Evolutionary conservation across 2,113 vertebrate species (phyloP).

Genomic region (Strix uralensis): DNA sequence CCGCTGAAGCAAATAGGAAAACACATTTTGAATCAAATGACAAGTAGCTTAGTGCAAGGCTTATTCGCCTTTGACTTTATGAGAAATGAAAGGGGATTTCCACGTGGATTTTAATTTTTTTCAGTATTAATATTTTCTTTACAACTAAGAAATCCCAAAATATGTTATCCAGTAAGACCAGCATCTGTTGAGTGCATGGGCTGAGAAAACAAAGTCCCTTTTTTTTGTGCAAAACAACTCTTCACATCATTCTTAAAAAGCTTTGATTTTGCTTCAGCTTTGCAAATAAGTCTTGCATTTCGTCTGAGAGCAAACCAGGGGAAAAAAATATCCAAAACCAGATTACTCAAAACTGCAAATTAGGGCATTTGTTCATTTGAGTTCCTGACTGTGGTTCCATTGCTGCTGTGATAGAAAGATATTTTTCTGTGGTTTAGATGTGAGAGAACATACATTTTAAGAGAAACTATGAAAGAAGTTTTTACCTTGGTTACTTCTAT

Average conservation of each 20-base stretch:
- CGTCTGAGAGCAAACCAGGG: background rate
- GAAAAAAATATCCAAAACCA: background rate
- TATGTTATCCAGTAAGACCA: background rate
- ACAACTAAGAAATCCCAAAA: background rate
- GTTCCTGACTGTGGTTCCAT: background rate
- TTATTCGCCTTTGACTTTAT: background rate
- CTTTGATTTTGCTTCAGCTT: background rate
- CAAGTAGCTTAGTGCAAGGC: background rate
- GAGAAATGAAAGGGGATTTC: background rate
- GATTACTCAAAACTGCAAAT: background rate
- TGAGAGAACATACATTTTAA: background rate
- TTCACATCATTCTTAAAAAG: background rate
- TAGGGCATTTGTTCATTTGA: background rate
- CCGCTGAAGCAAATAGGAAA: background rate
- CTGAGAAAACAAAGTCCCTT: background rate
- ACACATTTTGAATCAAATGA: background rate
- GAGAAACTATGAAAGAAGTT: background rate
- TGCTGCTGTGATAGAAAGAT: background rate
- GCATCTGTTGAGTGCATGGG: rapidly evolving
- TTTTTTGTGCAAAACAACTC: background rate
- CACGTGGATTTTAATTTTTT: background rate
- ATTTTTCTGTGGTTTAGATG: background rate
- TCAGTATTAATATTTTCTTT: background rate
- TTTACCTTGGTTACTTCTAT: background rate
- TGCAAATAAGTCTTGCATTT: background rate